Conservation (phyloP, 1,140 invertebrate species). For the Microplitis demolitor region DNA sequence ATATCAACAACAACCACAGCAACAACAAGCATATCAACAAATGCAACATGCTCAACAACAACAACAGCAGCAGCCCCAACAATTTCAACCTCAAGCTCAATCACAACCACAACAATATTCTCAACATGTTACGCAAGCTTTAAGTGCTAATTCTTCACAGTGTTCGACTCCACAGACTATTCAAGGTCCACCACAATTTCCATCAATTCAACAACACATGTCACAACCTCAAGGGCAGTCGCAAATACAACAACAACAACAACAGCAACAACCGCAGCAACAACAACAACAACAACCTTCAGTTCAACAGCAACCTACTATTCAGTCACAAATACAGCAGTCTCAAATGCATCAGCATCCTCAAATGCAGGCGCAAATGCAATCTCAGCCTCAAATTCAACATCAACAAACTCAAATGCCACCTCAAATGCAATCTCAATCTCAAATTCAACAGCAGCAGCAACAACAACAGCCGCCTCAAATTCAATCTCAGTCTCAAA, state of each 20-base stretch:
- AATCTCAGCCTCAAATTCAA: slow-evolving; percentile 48
- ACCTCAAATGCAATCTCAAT: slow-evolving; percentile 43
- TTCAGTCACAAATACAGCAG: slow-evolving; percentile 31
- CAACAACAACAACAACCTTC: slow-evolving; percentile 48
- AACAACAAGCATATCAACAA: slow-evolving; percentile 45
- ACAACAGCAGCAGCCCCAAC: slow-evolving; percentile 58
- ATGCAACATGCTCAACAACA: slow-evolving; percentile 60
- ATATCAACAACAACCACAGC: slow-evolving; percentile 57
- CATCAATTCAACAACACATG: slow-evolving; percentile 46
- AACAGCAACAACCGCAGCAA: slow-evolving; percentile 53
- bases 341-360: slow-evolving; percentile 37
- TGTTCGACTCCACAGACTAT: slow-evolving; percentile 65
- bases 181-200: slow-evolving; percentile 59
- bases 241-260: slow-evolving; percentile 57
- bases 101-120: slow-evolving; percentile 57
- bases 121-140: slow-evolving; percentile 50
- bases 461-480: slow-evolving; percentile 39
- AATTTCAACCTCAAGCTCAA: slow-evolving; percentile 59
- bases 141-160: slow-evolving; percentile 61
- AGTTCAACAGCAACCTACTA: slow-evolving; percentile 42
- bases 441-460: slow-evolving; percentile 37
- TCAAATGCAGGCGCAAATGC: slow-evolving; percentile 46
- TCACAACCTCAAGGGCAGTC: slow-evolving; percentile 29
- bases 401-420: slow-evolving; percentile 40
- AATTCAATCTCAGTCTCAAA: slow-evolving; percentile 38